A percentile compares a stretch with the other conserved stretches of the same genome.
phyloP scores from a whole-genome alignment of 2,113 vertebrate species.

The Sapajus apella region DNA sequence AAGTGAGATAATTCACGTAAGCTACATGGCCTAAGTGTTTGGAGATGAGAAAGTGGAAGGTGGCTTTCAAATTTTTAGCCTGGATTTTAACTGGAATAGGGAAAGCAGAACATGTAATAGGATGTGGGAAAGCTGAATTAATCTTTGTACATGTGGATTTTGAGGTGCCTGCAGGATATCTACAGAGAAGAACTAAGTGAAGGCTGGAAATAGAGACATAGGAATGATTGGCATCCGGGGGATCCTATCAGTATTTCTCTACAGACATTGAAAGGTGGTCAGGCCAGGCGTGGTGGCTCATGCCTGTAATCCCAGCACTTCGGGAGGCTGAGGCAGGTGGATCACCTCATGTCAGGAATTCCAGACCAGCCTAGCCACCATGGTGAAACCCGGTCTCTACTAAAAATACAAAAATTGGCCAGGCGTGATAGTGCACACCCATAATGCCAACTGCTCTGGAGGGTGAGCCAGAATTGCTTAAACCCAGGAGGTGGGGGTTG shows the following conservation, averaged over 20 bases:
- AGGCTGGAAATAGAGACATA: background rate
- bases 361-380: no score
- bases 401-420: no score
- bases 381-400: no score
- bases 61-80: background rate
- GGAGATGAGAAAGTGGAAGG: background rate
- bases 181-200: background rate
- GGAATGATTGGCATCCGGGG: background rate
- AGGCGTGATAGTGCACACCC: no score
- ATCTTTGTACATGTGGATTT: background rate
- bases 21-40: background rate
- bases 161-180: background rate
- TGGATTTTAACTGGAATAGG: background rate
- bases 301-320: no score
- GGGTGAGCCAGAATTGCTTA: no score
- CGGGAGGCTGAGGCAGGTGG: no score
- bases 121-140: background rate
- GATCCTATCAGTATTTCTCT: background rate
- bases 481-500: no score
- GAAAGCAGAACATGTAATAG: background rate
- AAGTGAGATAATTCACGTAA: background rate
- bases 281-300: no score
- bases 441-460: no score
- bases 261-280: background rate
- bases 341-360: no score